A percentile compares a stretch with the other conserved stretches of the same genome.
Conservation (phyloP, 2,797 vertebrate species). For the Halcyon badia region DNA sequence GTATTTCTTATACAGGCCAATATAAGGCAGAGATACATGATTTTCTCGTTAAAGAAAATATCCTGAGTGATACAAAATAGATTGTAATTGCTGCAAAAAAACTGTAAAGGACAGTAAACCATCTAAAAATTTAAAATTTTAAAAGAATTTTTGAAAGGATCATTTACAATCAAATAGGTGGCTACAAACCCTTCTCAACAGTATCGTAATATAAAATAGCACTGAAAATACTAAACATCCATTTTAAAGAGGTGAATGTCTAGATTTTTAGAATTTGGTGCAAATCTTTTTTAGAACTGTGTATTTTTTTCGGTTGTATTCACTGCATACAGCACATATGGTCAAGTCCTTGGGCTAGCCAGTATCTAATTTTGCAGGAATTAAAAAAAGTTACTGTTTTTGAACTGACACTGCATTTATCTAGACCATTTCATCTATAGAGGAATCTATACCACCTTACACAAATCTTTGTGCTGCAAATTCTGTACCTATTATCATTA, state of each 20-base stretch:
- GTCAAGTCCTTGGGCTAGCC: background rate
- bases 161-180: background rate
- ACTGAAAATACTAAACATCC: background rate
- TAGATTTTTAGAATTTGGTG: background rate
- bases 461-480: background rate
- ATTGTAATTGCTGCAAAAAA: background rate
- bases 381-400: background rate
- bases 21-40: slow-evolving; percentile 11
- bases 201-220: background rate
- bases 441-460: background rate
- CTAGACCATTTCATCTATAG: background rate
- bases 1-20: background rate
- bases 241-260: background rate
- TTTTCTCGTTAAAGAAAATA: background rate
- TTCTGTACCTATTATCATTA: background rate
- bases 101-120: background rate
- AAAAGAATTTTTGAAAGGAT: background rate
- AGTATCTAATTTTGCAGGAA: background rate
- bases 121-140: background rate
- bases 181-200: background rate
- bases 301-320: background rate
- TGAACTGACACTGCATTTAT: background rate
- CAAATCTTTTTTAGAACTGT: background rate
- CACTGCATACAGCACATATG: background rate
- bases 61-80: background rate